Evolutionary conservation across 2,888 invertebrate genomes (phyloP).

Genomic region (Monoplex corrugatus): DNA sequence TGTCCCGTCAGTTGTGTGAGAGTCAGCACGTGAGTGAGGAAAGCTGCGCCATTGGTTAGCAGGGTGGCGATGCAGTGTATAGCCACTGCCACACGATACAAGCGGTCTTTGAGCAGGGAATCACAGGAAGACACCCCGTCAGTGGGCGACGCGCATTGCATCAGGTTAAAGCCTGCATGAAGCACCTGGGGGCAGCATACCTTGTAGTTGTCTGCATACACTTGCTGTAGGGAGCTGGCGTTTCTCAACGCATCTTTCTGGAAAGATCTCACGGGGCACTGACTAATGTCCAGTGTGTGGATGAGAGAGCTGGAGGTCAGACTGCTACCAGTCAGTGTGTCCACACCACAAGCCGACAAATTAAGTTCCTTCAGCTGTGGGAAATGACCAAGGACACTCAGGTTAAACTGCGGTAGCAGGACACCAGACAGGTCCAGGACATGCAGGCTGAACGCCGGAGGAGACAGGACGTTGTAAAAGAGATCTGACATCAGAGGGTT

Average conservation of each 20-base stretch:
- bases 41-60: slow-evolving; percentile 58
- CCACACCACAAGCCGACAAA: not conserved
- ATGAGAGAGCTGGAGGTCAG: not conserved
- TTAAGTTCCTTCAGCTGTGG: not conserved
- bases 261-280: not conserved
- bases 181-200: not conserved
- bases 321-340: not conserved
- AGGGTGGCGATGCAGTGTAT: slow-evolving; percentile 59
- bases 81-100: slow-evolving; percentile 57
- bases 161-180: not conserved
- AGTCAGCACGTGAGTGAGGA: slow-evolving; percentile 49
- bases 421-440: not conserved
- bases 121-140: slow-evolving; percentile 63
- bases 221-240: not conserved
- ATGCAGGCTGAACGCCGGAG: no score
- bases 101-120: slow-evolving; percentile 60
- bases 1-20: slow-evolving; percentile 63
- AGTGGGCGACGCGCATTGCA: slow-evolving; percentile 52
- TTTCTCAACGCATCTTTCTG: not conserved
- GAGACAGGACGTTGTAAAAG: no score
- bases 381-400: not conserved
- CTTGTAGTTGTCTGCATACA: not conserved
- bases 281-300: not conserved
- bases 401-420: not conserved
- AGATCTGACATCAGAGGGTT: no score